Conservation (phyloP, 2,113 vertebrate genomes). For the Corapipo altera region DNA sequence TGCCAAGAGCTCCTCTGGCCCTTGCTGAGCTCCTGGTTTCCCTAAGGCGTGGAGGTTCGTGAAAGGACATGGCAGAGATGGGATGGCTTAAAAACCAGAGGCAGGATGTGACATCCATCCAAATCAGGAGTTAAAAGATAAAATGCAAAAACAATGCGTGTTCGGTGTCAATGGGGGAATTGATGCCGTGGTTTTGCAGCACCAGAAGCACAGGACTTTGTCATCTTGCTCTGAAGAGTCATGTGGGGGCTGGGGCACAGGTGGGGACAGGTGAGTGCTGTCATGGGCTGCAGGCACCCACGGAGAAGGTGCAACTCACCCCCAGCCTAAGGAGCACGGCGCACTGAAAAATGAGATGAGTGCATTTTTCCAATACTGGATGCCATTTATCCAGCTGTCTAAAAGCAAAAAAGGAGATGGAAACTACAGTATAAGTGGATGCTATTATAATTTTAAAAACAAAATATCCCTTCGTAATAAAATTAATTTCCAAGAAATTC, state of each 20-base stretch:
- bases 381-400: background rate
- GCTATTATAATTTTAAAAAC: background rate
- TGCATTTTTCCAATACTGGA: background rate
- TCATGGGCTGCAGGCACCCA: background rate
- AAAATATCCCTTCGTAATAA: background rate
- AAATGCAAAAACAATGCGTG: fast-evolving
- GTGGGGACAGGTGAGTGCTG: background rate
- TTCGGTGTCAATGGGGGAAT: fast-evolving
- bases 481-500: background rate
- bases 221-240: background rate
- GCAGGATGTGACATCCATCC: background rate
- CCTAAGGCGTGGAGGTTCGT: background rate
- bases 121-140: background rate
- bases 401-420: background rate
- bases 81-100: background rate
- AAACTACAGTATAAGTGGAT: background rate
- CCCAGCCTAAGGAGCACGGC: fast-evolving
- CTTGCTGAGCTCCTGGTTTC: background rate
- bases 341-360: background rate
- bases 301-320: fast-evolving
- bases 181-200: fast-evolving
- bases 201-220: background rate
- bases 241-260: background rate
- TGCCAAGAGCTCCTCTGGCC: background rate
- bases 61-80: background rate